Percentiles rank a stretch among this genome's conserved stretches.
Evolutionary conservation across 2,113 vertebrate genomes (phyloP).

Genomic region (Vidua macroura): DNA sequence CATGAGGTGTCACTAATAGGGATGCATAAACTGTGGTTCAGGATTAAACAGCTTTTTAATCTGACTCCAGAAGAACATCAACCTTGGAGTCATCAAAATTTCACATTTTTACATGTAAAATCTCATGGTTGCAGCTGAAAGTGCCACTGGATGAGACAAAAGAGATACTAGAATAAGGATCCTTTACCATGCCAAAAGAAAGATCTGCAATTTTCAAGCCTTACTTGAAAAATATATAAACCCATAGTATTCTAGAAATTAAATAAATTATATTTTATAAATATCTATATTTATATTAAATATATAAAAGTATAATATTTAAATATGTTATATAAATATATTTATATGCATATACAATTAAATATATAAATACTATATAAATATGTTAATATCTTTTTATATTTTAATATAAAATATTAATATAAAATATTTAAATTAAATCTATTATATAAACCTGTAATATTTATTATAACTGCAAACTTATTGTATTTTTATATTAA

Average conservation of each 20-base stretch:
- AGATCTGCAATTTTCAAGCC: neutral
- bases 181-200: neutral
- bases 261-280: neutral
- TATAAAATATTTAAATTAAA: neutral
- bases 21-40: neutral
- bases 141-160: neutral
- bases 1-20: neutral
- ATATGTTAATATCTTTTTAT: no score
- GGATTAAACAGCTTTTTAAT: neutral
- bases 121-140: neutral
- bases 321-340: no score
- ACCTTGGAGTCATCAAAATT: neutral
- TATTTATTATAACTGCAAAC: neutral
- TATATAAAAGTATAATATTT: no score
- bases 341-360: no score
- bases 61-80: neutral
- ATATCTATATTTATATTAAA: no score
- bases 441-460: neutral
- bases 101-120: neutral
- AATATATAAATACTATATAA: no score
- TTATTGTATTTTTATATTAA: neutral
- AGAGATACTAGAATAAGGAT: neutral
- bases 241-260: neutral
- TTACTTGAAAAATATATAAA: neutral
- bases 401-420: no score